Base-by-base conservation (phyloP, 2,888 invertebrate genomes). In the Tuberolachnus salignus region DNA sequence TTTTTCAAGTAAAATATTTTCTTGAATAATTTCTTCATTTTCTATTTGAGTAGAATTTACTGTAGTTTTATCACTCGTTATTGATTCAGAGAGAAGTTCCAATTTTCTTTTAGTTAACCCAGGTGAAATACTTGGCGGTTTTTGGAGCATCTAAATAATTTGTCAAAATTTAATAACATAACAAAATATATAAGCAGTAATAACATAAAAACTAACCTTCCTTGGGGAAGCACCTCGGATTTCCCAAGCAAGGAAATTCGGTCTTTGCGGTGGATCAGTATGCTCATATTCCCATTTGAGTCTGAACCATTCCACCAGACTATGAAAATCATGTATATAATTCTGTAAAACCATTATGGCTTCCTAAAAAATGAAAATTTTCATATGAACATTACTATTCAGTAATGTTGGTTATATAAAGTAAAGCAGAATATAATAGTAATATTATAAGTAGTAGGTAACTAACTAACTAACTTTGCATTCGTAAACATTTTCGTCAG, bases 211-310 rank as follows among this genome's bases (percentile, higher is more conserved):
- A 49, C 21, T 72, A 13, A 82, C 83, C 80, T 83, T 83, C 19
- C 90, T 90, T 83, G 91, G 91, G 82, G 91, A 94, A 57, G 94
- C 93, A 87, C 97, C 98, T 81, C 97, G 89, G 57, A 98, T 92
- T 86, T 97, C 97, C 98, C 98, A 98, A 0, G 98, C 93, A 74
- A 98, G 87, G 21, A 97, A 95, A 64, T 92, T 93, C 0, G 95
- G 95, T 83, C 95, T 88, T 84, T 95, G 90, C 0, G 92, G 92
- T 42, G 91, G 90, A 8, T 94, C 92, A 2, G 96, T 94, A 83
- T 93, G 92, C 85, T 97, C 97, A 85, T 94, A 97, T 81, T 94
- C 94, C 92, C 94, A 94, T 86, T 97, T 95, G 9, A 97, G 88
- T 83, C 93, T 91, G 84, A 98, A 93, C 92, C 97, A 95, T 85